A percentile compares a stretch with the other conserved stretches of the same genome.
Conservation (phyloP, 2,797 vertebrate genomes). For the Acipenser transmontanus region DNA sequence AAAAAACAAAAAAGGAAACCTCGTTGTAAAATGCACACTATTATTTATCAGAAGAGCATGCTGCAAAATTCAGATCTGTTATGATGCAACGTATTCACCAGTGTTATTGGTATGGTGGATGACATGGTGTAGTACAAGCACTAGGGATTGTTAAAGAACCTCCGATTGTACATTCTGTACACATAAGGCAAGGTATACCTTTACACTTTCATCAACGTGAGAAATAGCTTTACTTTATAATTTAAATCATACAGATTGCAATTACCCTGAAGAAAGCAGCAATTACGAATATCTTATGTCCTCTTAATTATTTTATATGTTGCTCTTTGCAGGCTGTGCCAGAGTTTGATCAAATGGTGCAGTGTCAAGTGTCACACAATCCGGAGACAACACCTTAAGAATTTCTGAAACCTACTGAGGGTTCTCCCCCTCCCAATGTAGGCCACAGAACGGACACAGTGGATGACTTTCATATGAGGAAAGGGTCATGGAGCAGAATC, state of each 20-base stretch:
- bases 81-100: not conserved
- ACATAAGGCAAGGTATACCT: conserved; percentile 46
- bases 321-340: conserved; percentile 15
- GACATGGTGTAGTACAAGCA: conserved; percentile 47
- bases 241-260: conserved; percentile 51
- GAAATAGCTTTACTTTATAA: conserved; percentile 54
- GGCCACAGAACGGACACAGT: conserved; percentile 9
- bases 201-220: conserved; percentile 55
- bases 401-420: not conserved
- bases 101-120: conserved; percentile 11
- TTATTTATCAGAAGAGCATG: conserved; percentile 56
- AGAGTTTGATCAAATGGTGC: conserved; percentile 29
- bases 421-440: conserved; percentile 24
- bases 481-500: not conserved
- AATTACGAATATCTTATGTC: conserved; percentile 45
- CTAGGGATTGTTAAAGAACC: conserved; percentile 48
- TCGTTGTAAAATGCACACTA: conserved; percentile 15
- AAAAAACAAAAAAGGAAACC: conserved; percentile 25
- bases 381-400: not conserved
- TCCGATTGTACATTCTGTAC: conserved; percentile 50
- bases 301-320: conserved; percentile 8
- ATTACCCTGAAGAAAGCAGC: conserved; percentile 74
- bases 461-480: conserved; percentile 1
- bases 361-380: conserved; percentile 2
- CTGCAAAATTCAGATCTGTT: conserved; percentile 44